Percentiles rank a stretch among this genome's conserved stretches.
These are phyloP conservation scores for Coregonus ussuriensis DNA, from an alignment of 2,797 vertebrate genomes.

Conservation along the genomic window DNA sequence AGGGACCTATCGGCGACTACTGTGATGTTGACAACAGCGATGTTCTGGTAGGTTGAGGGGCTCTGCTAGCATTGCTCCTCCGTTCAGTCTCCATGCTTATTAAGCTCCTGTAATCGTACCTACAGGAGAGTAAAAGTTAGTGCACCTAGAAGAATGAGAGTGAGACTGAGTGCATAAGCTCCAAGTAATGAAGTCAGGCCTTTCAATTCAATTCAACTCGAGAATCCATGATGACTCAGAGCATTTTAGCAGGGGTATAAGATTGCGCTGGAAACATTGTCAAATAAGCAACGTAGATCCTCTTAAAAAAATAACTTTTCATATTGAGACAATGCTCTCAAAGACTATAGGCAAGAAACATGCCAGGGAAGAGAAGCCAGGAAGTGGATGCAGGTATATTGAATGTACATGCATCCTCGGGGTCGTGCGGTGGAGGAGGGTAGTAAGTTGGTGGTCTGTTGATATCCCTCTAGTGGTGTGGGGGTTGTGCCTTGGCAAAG, in stretches of 20 bases:
- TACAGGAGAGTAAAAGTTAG: conserved; percentile 24
- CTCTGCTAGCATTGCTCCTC: conserved; percentile 66
- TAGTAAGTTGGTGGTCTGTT: too few relatives aligned
- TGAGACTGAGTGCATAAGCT: neutral
- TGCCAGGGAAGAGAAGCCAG: neutral
- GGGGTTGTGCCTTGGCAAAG: too few relatives aligned
- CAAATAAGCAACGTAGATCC: too few relatives aligned
- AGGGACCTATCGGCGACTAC: conserved; percentile 47
- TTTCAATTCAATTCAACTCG: too few relatives aligned
- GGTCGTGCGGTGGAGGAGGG: too few relatives aligned
- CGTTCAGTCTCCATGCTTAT: conserved; percentile 63
- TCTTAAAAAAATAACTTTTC: neutral
- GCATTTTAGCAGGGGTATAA: neutral
- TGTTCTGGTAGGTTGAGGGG: conserved; percentile 30
- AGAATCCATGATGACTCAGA: conserved; percentile 30
- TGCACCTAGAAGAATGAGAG: too few relatives aligned
- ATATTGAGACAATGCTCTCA: neutral
- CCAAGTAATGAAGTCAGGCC: neutral
- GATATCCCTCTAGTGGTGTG: too few relatives aligned
- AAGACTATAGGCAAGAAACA: neutral
- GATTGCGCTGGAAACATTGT: neutral
- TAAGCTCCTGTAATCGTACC: conserved; percentile 49
- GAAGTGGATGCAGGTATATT: neutral
- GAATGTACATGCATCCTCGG: neutral
- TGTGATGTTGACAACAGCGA: conserved; percentile 30